phyloP scores from a whole-genome alignment of 2,113 vertebrate species.

The Myiopsitta monachus region DNA sequence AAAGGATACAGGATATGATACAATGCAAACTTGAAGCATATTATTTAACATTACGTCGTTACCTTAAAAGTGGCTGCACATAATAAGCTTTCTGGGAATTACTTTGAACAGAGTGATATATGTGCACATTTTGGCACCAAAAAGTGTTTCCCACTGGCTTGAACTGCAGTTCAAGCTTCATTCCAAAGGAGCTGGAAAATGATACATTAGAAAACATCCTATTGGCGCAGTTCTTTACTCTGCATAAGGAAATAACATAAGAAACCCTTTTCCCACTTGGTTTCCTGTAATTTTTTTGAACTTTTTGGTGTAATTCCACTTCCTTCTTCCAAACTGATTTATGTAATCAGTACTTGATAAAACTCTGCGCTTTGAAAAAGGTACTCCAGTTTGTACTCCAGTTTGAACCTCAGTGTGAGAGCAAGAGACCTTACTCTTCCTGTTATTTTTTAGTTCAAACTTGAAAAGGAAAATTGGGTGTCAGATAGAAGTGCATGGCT shows the following conservation, averaged over 20 bases:
- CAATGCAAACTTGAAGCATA: not conserved
- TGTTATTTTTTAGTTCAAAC: slow-evolving; percentile 39
- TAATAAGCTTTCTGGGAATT: not conserved
- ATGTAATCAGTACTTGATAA: slow-evolving; percentile 39
- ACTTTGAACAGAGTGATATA: not conserved
- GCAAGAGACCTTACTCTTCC: slow-evolving; percentile 10
- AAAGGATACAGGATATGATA: not conserved
- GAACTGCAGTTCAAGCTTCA: slow-evolving; percentile 25
- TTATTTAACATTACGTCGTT: not conserved
- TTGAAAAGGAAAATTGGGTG: slow-evolving; percentile 4
- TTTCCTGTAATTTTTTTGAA: slow-evolving; percentile 42
- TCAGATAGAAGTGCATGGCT: not conserved
- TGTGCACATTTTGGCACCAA: not conserved
- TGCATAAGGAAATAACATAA: slow-evolving; percentile 61
- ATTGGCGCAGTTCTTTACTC: slow-evolving; percentile 2
- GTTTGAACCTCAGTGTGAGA: slow-evolving; percentile 18
- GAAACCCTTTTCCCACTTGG: slow-evolving; percentile 11
- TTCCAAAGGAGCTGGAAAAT: slow-evolving; percentile 5
- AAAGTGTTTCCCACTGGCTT: slow-evolving; percentile 1
- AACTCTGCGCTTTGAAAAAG: not conserved
- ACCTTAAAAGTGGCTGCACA: not conserved
- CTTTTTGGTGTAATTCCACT: slow-evolving; percentile 41
- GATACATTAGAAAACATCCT: slow-evolving; percentile 14
- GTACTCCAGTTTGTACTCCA: not conserved
- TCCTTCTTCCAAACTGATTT: slow-evolving; percentile 52